phyloP scores from a whole-genome alignment of 2,797 vertebrate species.

The Ptychobarbus kaznakovi region DNA sequence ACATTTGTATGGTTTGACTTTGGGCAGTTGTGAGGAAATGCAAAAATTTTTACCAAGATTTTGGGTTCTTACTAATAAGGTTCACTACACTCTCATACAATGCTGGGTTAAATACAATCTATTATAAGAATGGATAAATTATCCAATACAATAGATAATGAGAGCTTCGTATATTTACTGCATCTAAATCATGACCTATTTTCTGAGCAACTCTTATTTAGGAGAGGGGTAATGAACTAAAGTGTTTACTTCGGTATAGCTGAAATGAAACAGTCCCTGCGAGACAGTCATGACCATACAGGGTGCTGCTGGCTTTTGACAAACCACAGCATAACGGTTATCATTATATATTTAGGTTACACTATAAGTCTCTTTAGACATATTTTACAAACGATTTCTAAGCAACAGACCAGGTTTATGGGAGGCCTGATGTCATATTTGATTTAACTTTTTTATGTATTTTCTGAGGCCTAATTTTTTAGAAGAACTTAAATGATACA shows the following conservation, averaged over 20 bases:
- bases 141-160: not conserved
- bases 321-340: slow-evolving; percentile 4
- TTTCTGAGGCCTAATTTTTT: not conserved
- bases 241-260: slow-evolving; percentile 74
- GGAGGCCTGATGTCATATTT: not conserved
- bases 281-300: slow-evolving; percentile 77
- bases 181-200: not conserved
- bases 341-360: slow-evolving; percentile 16
- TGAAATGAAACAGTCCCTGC: slow-evolving; percentile 72
- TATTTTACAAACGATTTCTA: slow-evolving; percentile 11
- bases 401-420: not conserved
- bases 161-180: not conserved
- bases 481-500: not conserved
- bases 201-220: not conserved
- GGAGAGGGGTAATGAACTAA: slow-evolving; percentile 41
- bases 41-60: not conserved
- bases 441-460: not conserved
- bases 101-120: too few relatives aligned
- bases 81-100: not conserved
- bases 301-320: slow-evolving; percentile 65
- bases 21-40: not conserved
- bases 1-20: not conserved
- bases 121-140: not conserved
- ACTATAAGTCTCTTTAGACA: not conserved
- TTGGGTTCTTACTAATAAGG: not conserved